Evolutionary conservation across 2,797 vertebrate genomes (phyloP), one percentile per base, ranked within the genome.

Genomic region (Periophthalmus magnuspinnatus): DNA sequence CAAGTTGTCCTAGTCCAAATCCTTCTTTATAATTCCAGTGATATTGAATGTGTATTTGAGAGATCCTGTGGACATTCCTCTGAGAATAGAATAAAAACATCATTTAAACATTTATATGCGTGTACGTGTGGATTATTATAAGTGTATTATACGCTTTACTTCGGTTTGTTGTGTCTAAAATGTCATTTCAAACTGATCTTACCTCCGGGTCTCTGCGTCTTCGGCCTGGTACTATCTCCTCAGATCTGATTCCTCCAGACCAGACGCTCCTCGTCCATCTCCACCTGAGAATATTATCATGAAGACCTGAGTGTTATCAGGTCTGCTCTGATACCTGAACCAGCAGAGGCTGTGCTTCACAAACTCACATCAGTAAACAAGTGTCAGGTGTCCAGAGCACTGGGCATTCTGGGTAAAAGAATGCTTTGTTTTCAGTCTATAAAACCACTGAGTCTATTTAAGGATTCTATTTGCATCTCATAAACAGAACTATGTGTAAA

Each of bases 231-330:
- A 68, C 75, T 68, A 67, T 45, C 62, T 75, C 56, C 71, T 61
- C 73, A 47, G 68, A 79, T 72, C 76, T 61, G 81, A 82, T 89
- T 45, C 13, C 3, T 72, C 60, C 62, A 16, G 70, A 72, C 81
- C 58, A 67, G 83, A 83, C 83, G 78, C 82, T 81, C 72, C 73
- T 65, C 86, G 81, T 94, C 93, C 79, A 72, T 94, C 93, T 81
- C 79, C 92, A 93, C 91, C 89, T 93, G 9, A 57, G 79, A 86
- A 89, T 78, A 84, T 90, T 79, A 90, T 91, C 87, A 88, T 69
- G 84, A 85, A 86, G 84, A 89, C 76, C 74, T 32, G 76, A 80
- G 81, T 48, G 81, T 84, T 86, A 86, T 67, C 69, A 77, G 82
- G 75, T 81, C 77, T 75, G 76, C 72, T 69, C 62, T 77, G 78